These are phyloP conservation scores for Odontomachus brunneus DNA, from an alignment of 1,140 invertebrate genomes.

Conservation along the genomic window DNA sequence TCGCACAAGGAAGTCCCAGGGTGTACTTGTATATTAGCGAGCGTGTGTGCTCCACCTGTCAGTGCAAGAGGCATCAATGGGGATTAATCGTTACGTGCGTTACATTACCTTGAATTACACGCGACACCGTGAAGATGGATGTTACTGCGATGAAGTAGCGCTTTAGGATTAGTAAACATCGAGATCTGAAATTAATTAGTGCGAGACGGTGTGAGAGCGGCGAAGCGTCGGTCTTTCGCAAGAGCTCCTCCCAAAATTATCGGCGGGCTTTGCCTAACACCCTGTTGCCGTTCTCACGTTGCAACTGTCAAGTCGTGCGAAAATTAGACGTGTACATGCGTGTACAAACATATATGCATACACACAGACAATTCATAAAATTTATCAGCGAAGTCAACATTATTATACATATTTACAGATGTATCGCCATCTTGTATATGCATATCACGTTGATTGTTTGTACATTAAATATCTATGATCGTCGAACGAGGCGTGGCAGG, in stretches of 20 bases:
- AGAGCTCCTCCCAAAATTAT: slow-evolving; percentile 4
- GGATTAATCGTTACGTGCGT: slow-evolving; percentile 17
- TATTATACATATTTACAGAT: background rate
- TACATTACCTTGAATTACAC: slow-evolving; percentile 40
- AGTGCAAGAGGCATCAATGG: background rate
- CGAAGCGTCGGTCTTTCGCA: slow-evolving; percentile 32
- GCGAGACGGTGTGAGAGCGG: slow-evolving; percentile 33
- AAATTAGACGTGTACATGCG: background rate
- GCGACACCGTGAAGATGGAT: slow-evolving; percentile 34
- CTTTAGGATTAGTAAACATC: slow-evolving; percentile 54
- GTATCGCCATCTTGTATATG: background rate
- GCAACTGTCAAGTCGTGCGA: background rate
- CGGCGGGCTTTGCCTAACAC: slow-evolving; percentile 7
- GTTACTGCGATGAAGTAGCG: slow-evolving; percentile 46
- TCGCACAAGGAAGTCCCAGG: background rate
- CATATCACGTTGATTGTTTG: background rate
- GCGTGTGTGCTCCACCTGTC: background rate
- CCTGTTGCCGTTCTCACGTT: background rate
- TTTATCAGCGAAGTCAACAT: too few species aligned
- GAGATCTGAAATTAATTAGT: slow-evolving; percentile 50
- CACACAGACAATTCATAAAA: too few species aligned
- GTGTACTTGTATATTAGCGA: slow-evolving; percentile 15
- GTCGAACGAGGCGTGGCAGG: background rate
- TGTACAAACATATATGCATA: too few species aligned
- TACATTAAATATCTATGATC: background rate